Evolutionary conservation across 2,888 invertebrate species (phyloP).

Genomic region (Trachelus stipa): DNA sequence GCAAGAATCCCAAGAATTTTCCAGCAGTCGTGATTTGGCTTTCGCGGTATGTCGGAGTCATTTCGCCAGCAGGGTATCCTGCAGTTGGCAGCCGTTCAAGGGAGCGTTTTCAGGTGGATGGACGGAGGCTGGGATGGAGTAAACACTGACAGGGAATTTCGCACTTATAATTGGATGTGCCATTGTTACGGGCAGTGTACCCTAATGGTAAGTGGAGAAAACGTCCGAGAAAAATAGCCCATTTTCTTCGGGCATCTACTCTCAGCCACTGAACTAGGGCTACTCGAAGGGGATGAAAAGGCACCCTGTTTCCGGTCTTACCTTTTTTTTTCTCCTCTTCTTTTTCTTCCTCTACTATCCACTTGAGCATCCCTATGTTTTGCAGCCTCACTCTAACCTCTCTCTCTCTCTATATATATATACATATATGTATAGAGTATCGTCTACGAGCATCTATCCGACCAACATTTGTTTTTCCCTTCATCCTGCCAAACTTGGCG

Average conservation of each 20-base stretch:
- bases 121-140: conserved; percentile 3
- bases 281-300: not conserved
- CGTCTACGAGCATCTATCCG: not conserved
- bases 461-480: not conserved
- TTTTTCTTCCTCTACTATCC: not conserved
- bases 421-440: not conserved
- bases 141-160: conserved; percentile 57
- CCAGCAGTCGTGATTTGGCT: conserved; percentile 28
- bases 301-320: not conserved
- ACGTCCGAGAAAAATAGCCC: conserved; percentile 26
- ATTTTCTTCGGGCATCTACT: not conserved
- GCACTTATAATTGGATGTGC: conserved; percentile 62
- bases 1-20: not conserved
- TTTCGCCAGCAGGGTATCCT: conserved; percentile 30
- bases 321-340: not conserved
- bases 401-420: not conserved
- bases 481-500: not conserved
- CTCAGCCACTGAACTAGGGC: not conserved
- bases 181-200: conserved; percentile 53
- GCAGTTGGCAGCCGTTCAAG: conserved; percentile 53
- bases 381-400: not conserved
- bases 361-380: not conserved
- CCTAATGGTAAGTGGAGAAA: conserved; percentile 50
- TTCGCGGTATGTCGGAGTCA: not conserved
- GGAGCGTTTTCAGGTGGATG: conserved; percentile 22